Evolutionary conservation across 2,113 vertebrate genomes (phyloP), one percentile per base, ranked within the genome.

Genomic region (Semicossyphus pulcher): DNA sequence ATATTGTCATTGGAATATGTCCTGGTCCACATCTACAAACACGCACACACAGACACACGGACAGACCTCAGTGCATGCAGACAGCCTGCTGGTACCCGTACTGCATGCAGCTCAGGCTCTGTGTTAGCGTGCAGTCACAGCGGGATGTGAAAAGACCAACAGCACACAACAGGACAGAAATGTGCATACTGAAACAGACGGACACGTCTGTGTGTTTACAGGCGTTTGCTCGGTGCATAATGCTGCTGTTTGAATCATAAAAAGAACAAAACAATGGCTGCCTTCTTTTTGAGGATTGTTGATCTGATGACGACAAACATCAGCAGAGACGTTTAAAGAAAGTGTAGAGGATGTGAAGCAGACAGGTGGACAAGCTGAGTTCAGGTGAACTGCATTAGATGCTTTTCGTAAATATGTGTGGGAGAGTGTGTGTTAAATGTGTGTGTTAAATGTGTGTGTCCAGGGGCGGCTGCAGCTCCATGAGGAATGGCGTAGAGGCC

Each of bases 401-500:
- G 20, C 42, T 51, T 18, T n/a, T 18, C 49, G 34, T 36, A 29
- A 36, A 36, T 10, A 25, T 39, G 32, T 18, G 37, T 61, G 34
- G 58, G 69, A 49, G 68, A 21, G 34, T 48, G 2, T 47, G 16
- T 66, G 49, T 20, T n/a, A n/a, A n/a, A n/a, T n/a, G 14, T 8
- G 15, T 41, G n/a, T 31, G 15, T 57, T n/a, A n/a, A n/a, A n/a
- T n/a, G 34, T 64, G 44, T 63, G 64, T 63, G 71, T 74, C 45
- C 45, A 54, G 51, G 73, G 41, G 44, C 29, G 5, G 28, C 56
- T 64, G 42, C 42, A 56, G 69, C 72, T 56, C 58, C 52, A 56
- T 89, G 78, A 91, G 80, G 88, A 73, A 89, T 85, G 34, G 56
- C 42, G 7, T 68, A n/a, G 20, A 75, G 91, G 89, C 87, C 77